Evolutionary conservation across 2,797 vertebrate species (phyloP).

Genomic region (Oceanodroma leucorhoa): DNA sequence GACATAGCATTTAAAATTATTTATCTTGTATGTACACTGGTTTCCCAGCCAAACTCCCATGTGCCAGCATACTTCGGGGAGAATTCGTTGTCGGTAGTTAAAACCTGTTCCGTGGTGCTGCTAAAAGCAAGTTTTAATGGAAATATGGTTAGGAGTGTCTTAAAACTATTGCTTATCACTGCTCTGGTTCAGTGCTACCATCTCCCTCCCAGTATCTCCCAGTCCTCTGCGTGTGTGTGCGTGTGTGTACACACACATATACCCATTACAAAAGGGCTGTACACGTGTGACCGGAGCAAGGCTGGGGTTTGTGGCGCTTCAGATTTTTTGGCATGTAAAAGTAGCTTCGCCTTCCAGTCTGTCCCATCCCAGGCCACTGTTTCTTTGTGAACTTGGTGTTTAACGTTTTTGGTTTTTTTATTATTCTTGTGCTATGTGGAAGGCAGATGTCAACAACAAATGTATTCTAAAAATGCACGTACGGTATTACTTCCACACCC

Average conservation of each 20-base stretch:
- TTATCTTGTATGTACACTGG: accelerated
- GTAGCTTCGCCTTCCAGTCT: background rate
- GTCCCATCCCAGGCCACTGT: background rate
- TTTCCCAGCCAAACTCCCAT: accelerated
- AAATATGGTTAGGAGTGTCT: background rate
- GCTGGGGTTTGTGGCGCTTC: background rate
- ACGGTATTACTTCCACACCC: accelerated
- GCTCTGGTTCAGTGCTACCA: background rate
- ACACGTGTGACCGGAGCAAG: accelerated
- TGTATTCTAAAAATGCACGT: background rate
- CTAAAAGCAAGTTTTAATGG: background rate
- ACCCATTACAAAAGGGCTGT: background rate
- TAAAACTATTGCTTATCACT: accelerated
- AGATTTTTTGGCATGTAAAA: background rate
- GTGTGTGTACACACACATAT: no score
- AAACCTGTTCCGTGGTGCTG: background rate
- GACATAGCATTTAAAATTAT: background rate
- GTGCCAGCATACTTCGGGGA: accelerated
- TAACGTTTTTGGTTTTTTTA: background rate
- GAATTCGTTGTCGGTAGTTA: accelerated
- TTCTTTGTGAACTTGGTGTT: background rate
- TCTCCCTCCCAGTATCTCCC: background rate
- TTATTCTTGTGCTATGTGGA: no score
- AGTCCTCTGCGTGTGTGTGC: no score
- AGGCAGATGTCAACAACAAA: background rate